phyloP scores from a whole-genome alignment of 2,113 vertebrate genomes.

The Coracopsis vasa region DNA sequence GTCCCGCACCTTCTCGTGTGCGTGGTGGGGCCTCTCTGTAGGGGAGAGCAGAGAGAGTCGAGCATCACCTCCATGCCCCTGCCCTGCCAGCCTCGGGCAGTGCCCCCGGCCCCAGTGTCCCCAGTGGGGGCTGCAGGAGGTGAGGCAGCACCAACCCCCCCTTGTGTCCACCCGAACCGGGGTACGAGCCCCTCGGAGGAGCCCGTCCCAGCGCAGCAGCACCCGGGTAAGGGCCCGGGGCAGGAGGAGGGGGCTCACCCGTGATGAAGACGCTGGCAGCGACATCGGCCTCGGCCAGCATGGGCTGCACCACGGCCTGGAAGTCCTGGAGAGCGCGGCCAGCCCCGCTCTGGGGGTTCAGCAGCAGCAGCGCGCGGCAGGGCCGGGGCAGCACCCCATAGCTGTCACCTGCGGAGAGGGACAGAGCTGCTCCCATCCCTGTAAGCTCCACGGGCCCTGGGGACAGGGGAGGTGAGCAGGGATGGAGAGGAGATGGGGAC shows the following conservation, averaged over 20 bases:
- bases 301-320: slow-evolving; percentile 47
- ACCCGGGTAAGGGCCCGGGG: not conserved
- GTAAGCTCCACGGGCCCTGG: not conserved
- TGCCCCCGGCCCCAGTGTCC: not conserved
- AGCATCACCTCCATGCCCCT: not conserved
- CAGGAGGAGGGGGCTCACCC: not conserved
- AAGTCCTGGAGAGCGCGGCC: slow-evolving; percentile 30
- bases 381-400: slow-evolving; percentile 59
- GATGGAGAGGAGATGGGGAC: not conserved
- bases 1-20: slow-evolving; percentile 34
- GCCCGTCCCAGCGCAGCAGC: rapidly evolving
- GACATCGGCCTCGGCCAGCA: slow-evolving; percentile 47
- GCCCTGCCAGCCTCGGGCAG: not conserved
- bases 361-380: slow-evolving; percentile 19
- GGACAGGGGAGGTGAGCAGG: rapidly evolving
- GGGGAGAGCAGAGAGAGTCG: not conserved
- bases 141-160: not conserved
- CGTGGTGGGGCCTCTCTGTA: slow-evolving; percentile 12
- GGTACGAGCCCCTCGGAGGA: not conserved
- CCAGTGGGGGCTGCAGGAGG: not conserved
- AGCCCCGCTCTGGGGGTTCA: slow-evolving; percentile 27
- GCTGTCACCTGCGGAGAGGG: not conserved
- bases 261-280: slow-evolving; percentile 42
- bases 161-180: rapidly evolving
- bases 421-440: not conserved